Percentiles rank a stretch among this genome's conserved stretches.
Conservation (phyloP, 2,113 vertebrate genomes). For the Jacana jacana region DNA sequence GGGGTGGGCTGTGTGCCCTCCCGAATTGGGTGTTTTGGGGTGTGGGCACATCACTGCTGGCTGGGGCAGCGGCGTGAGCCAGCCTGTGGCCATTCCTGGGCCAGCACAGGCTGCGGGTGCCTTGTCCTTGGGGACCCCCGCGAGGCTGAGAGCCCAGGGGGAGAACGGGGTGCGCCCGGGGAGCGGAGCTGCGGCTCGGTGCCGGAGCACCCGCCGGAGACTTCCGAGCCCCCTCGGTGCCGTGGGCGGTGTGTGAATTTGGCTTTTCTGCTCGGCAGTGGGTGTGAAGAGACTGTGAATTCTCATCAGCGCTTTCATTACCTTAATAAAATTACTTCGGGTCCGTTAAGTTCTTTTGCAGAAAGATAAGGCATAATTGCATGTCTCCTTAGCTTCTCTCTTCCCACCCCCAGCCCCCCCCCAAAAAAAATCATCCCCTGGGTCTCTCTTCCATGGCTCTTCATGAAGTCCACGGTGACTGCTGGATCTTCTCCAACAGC, state of each 20-base stretch:
- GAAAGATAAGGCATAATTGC: not conserved
- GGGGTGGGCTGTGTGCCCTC: not conserved
- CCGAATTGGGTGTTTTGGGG: fast-evolving
- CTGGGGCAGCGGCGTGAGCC: not conserved
- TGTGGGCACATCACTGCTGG: fast-evolving
- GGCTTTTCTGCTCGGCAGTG: not conserved
- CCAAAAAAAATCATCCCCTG: not conserved
- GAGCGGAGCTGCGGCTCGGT: not conserved
- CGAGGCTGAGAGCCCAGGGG: fast-evolving
- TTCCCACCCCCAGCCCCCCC: not conserved
- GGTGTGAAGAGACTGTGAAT: conserved; percentile 41
- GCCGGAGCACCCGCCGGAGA: not conserved
- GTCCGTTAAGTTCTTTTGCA: not conserved
- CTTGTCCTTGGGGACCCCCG: fast-evolving
- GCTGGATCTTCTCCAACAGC: not conserved
- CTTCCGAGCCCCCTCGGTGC: not conserved
- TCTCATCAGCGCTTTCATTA: conserved; percentile 16
- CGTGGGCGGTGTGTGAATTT: conserved; percentile 27
- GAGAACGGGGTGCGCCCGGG: fast-evolving
- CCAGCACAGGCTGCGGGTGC: fast-evolving
- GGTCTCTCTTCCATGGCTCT: not conserved
- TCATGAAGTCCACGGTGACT: fast-evolving
- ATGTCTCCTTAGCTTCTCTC: not conserved
- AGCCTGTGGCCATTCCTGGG: fast-evolving
- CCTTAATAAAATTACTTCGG: conserved; percentile 41